These are phyloP conservation scores for Melopsittacus undulatus DNA, from an alignment of 2,797 vertebrate genomes.

Conservation along the genomic window DNA sequence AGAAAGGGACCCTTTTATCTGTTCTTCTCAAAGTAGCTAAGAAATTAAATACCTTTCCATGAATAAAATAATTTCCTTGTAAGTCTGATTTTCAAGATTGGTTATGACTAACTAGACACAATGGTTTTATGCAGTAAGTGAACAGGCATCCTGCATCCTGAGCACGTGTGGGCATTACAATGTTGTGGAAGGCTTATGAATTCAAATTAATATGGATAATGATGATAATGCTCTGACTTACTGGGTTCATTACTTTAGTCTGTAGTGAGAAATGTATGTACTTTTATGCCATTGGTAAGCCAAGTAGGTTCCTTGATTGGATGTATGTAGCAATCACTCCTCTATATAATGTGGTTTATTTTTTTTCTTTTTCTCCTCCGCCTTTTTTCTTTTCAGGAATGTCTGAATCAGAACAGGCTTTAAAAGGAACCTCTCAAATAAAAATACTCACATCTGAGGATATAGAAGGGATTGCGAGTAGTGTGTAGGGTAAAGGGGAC, in stretches of 20 bases:
- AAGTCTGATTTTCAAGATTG: not conserved
- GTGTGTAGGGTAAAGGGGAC: conserved; percentile 88
- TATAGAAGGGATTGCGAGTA: conserved; percentile 94
- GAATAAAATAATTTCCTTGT: not conserved
- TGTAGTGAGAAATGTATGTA: not conserved
- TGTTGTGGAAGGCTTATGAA: not conserved
- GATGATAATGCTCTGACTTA: not conserved
- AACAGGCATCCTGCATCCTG: not conserved
- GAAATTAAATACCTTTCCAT: not conserved
- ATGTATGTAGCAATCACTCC: not conserved
- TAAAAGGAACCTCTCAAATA: conserved; percentile 99
- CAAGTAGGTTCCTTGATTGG: not conserved
- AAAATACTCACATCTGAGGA: conserved; percentile 93
- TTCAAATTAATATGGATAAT: not conserved
- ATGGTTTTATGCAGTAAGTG: not conserved
- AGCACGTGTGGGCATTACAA: not conserved
- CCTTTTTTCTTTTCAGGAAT: conserved; percentile 81
- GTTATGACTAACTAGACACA: not conserved
- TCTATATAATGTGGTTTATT: accelerated
- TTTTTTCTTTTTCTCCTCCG: accelerated
- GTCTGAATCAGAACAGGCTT: conserved; percentile 96
- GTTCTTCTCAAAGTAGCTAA: not conserved
- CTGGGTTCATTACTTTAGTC: not conserved
- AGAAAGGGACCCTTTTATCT: not conserved
- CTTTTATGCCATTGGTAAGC: not conserved